Conservation (phyloP, 1,140 invertebrate species). For the Drosophila orena region DNA sequence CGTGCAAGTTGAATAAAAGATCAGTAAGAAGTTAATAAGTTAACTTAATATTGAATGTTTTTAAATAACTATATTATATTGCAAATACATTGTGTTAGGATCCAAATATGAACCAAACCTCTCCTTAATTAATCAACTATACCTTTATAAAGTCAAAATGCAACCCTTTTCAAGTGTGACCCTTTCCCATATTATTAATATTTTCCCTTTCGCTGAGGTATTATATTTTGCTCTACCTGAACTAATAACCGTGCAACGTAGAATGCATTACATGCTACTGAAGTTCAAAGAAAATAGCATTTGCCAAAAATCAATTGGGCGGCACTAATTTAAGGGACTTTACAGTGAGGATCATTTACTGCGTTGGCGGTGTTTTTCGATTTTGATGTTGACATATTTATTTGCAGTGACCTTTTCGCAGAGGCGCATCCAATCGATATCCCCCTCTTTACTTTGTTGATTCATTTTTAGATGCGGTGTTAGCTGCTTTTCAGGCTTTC, state of each 20-base stretch:
- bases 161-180: constrained; percentile 17
- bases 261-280: constrained; percentile 12
- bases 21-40: too few species aligned
- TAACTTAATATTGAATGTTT: too few species aligned
- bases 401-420: constrained; percentile 67
- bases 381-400: constrained; percentile 76
- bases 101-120: background rate
- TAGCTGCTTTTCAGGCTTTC: constrained; percentile 20
- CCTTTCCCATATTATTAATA: background rate
- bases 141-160: too few species aligned
- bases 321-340: constrained; percentile 61
- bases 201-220: background rate
- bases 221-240: constrained; percentile 24
- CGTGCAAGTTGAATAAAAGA: too few species aligned
- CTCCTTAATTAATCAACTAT: background rate
- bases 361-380: constrained; percentile 56
- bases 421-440: constrained; percentile 65
- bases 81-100: too few species aligned
- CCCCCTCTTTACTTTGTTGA: constrained; percentile 21
- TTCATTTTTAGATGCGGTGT: constrained; percentile 42
- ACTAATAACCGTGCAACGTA: constrained; percentile 34
- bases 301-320: constrained; percentile 66
- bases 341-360: constrained; percentile 18
- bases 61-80: too few species aligned
- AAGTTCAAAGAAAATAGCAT: constrained; percentile 31